These are phyloP conservation scores for Coleophora flavipennella DNA, from an alignment of 2,888 invertebrate genomes.

Conservation along the genomic window DNA sequence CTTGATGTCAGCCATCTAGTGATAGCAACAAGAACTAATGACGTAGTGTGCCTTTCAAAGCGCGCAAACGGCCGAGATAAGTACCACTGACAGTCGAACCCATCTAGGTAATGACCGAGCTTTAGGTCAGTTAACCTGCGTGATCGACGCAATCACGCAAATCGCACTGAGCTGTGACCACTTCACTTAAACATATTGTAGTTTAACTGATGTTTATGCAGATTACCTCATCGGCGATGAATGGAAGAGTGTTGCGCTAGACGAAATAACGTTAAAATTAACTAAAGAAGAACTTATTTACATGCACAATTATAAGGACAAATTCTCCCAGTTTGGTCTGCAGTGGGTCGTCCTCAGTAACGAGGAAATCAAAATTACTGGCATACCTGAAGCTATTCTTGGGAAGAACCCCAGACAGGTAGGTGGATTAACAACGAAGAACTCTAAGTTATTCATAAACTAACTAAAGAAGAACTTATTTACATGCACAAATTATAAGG, in stretches of 20 bases:
- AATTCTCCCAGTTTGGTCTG: slow-evolving; percentile 75
- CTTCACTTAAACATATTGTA: not conserved
- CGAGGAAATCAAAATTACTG: slow-evolving; percentile 52
- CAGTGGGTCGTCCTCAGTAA: slow-evolving; percentile 50
- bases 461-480: slow-evolving; percentile 59
- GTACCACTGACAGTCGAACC: no score
- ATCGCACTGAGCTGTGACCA: not conserved
- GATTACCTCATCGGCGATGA: slow-evolving; percentile 54
- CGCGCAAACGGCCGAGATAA: no score
- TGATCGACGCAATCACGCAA: no score
- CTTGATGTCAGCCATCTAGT: no score
- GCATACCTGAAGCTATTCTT: slow-evolving; percentile 76
- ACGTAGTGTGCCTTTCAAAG: no score
- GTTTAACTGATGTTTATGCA: slow-evolving; percentile 23
- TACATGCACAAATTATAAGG: slow-evolving; percentile 66
- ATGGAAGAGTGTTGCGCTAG: slow-evolving; percentile 42
- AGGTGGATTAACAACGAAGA: not conserved
- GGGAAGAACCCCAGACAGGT: slow-evolving; percentile 69
- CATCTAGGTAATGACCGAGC: no score
- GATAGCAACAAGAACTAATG: no score
- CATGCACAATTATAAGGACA: slow-evolving; percentile 63
- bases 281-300: slow-evolving; percentile 63
- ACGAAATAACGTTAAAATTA: slow-evolving; percentile 37
- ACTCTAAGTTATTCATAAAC: no score
- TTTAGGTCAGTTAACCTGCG: no score